These are phyloP conservation scores for Crotalus viridis DNA, from an alignment of 2,113 vertebrate genomes.

Conservation along the genomic window DNA sequence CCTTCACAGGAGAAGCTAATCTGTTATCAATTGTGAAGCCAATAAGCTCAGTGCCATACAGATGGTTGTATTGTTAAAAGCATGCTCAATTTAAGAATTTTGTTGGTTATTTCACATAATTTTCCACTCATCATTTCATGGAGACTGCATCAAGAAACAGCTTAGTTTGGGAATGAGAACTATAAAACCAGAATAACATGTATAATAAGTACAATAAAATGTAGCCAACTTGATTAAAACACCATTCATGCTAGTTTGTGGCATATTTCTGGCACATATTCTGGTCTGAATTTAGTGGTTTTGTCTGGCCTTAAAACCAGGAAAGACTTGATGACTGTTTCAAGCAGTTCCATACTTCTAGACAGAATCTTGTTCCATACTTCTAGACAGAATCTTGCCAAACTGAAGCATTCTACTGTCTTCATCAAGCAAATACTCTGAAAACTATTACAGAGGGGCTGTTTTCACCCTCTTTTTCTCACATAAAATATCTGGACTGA, in stretches of 20 bases:
- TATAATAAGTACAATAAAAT: neutral
- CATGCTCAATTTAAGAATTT: neutral
- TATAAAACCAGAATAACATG: neutral
- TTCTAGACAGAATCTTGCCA: neutral
- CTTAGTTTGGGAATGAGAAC: neutral
- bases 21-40: neutral
- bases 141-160: neutral
- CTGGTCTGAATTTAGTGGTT: neutral
- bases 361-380: neutral
- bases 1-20: neutral
- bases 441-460: neutral
- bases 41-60: neutral
- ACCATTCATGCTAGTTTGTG: neutral
- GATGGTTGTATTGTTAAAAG: constrained; percentile 16
- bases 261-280: neutral
- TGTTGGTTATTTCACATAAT: neutral
- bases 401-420: neutral
- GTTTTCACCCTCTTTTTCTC: neutral
- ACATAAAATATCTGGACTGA: neutral
- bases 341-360: neutral
- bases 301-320: neutral
- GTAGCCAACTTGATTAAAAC: neutral
- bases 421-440: neutral
- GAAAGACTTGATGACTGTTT: neutral
- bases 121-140: neutral